Evolutionary conservation across 2,113 vertebrate genomes (phyloP).

Genomic region (Phyllopteryx taeniolatus): DNA sequence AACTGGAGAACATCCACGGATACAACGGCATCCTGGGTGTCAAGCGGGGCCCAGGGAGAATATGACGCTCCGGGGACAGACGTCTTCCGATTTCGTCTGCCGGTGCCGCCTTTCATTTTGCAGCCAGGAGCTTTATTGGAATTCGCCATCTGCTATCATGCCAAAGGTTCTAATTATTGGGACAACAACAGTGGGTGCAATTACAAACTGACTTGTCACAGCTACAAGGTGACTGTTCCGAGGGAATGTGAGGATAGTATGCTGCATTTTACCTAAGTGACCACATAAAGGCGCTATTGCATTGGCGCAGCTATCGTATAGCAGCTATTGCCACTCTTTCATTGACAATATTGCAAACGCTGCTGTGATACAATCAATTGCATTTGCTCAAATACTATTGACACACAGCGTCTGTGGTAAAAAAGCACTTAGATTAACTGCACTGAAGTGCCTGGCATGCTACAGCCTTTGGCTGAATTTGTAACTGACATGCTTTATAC

Average conservation of each 20-base stretch:
- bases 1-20: constrained; percentile 80
- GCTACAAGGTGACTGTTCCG: constrained; percentile 81
- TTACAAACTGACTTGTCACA: constrained; percentile 84
- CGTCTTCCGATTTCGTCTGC: constrained; percentile 84
- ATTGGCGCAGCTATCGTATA: neutral
- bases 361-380: neutral
- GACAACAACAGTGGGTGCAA: constrained; percentile 87
- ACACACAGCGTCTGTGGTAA: neutral
- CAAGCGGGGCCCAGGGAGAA: constrained; percentile 13
- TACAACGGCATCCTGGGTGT: constrained; percentile 77
- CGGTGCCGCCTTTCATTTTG: constrained; percentile 84
- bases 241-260: constrained; percentile 90
- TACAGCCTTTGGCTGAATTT: constrained; percentile 13
- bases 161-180: constrained; percentile 79
- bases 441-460: constrained; percentile 21
- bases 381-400: neutral
- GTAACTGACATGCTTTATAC: constrained; percentile 14
- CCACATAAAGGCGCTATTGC: constrained; percentile 14
- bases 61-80: constrained; percentile 58
- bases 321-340: neutral
- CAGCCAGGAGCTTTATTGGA: constrained; percentile 79
- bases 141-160: constrained; percentile 84
- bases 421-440: neutral
- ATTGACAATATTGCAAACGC: no score
- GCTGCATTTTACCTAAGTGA: constrained; percentile 87